Percentiles rank a stretch among this genome's conserved stretches.
These are phyloP conservation scores for Taeniopygia guttata DNA, from an alignment of 2,797 vertebrate species.

Conservation along the genomic window DNA sequence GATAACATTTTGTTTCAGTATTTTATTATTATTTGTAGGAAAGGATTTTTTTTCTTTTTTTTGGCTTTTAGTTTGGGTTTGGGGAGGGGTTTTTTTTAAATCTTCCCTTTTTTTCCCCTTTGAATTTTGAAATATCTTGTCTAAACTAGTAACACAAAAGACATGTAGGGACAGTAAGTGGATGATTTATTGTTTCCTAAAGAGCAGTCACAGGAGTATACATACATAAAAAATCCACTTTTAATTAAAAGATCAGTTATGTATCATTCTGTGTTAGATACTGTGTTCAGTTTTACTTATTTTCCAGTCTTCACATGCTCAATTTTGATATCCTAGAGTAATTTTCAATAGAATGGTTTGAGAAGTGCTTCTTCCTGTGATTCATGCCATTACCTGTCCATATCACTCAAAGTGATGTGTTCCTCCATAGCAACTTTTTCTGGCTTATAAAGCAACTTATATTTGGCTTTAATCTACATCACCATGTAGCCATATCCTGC, in stretches of 20 bases:
- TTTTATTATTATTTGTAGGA: background rate
- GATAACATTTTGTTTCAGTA: background rate
- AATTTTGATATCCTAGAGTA: background rate
- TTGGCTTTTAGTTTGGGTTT: background rate
- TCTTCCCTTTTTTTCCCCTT: background rate
- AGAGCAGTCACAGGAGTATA: background rate
- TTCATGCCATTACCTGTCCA: background rate
- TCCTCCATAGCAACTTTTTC: background rate
- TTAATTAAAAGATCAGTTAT: background rate
- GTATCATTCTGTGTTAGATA: background rate
- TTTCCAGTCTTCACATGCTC: background rate
- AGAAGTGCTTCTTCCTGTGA: background rate
- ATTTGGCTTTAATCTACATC: background rate
- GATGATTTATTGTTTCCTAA: background rate
- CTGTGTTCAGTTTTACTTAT: background rate
- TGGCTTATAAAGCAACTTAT: no score
- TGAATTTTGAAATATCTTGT: background rate
- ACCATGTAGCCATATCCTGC: background rate
- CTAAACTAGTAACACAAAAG: background rate
- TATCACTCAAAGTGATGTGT: background rate
- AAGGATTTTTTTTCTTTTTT: background rate
- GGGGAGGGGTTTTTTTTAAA: fast-evolving
- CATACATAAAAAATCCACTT: background rate
- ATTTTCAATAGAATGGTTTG: background rate
- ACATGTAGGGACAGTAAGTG: background rate